These are phyloP conservation scores for Sipha flava DNA, from an alignment of 1,140 invertebrate genomes.

Conservation along the genomic window DNA sequence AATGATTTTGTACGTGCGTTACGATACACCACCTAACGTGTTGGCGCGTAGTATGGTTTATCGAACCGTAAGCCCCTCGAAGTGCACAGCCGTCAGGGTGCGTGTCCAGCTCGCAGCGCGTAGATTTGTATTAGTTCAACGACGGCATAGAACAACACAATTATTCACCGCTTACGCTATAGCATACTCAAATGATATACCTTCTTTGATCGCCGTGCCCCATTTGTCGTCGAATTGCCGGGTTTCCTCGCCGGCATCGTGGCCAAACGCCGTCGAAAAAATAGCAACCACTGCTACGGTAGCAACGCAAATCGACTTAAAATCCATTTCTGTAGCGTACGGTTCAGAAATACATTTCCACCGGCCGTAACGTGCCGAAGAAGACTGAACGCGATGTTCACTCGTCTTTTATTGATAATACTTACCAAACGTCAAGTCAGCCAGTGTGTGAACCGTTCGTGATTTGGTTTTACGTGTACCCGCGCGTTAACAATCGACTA, in stretches of 20 bases:
- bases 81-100: too few species aligned
- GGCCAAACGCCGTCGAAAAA: neutral
- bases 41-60: too few species aligned
- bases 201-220: neutral
- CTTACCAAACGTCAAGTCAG: neutral
- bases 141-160: too few species aligned
- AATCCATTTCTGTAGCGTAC: too few species aligned
- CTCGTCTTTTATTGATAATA: slow-evolving; percentile 1
- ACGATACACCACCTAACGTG: too few species aligned
- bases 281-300: neutral
- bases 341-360: neutral
- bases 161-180: too few species aligned
- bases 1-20: too few species aligned
- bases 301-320: neutral
- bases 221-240: neutral
- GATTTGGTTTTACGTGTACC: neutral
- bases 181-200: too few species aligned
- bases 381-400: neutral
- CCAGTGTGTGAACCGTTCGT: neutral
- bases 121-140: too few species aligned
- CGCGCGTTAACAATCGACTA: neutral
- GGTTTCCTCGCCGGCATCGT: neutral
- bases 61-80: too few species aligned
- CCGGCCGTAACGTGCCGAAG: neutral
- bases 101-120: too few species aligned